Conservation (phyloP, 2,888 invertebrate genomes). For the Drosophila kanekoi region DNA sequence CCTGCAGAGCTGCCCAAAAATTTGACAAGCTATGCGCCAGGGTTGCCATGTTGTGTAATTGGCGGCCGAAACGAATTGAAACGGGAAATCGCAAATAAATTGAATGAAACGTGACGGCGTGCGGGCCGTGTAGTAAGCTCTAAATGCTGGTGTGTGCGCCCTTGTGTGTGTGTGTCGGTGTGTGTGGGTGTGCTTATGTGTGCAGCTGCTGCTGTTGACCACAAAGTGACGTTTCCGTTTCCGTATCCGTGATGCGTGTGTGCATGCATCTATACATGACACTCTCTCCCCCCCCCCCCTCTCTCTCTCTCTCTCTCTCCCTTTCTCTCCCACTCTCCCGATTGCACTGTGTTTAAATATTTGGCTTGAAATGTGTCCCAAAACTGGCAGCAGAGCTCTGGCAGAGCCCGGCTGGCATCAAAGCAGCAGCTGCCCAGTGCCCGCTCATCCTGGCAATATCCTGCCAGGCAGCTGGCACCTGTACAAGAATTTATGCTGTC, state of each 20-base stretch:
- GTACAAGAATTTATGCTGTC: constrained; percentile 29
- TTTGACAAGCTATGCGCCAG: constrained; percentile 28
- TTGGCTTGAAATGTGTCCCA: constrained; percentile 54
- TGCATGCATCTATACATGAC: constrained; percentile 21
- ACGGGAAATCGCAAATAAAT: constrained; percentile 77
- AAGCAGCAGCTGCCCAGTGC: constrained; percentile 26
- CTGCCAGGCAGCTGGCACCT: constrained; percentile 36
- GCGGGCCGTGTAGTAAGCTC: no score
- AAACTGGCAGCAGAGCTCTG: no score
- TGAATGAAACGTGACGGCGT: constrained; percentile 72
- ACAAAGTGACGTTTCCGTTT: constrained; percentile 76
- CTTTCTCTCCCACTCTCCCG: background rate
- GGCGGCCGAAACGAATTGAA: constrained; percentile 79
- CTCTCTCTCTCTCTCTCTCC: background rate
- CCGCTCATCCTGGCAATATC: constrained; percentile 32
- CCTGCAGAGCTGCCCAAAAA: constrained; percentile 12
- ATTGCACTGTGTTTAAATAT: constrained; percentile 40
- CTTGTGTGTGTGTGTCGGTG: constrained; percentile 12
- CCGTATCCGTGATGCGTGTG: constrained; percentile 62
- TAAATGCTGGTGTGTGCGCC: constrained; percentile 13
- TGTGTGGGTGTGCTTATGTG: constrained; percentile 20
- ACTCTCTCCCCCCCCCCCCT: background rate
- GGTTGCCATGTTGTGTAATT: constrained; percentile 67
- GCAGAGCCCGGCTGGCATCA: no score
- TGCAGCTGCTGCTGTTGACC: constrained; percentile 64